These are phyloP conservation scores for Acanthacorydalis orientalis DNA, from an alignment of 2,888 invertebrate species.

Conservation along the genomic window DNA sequence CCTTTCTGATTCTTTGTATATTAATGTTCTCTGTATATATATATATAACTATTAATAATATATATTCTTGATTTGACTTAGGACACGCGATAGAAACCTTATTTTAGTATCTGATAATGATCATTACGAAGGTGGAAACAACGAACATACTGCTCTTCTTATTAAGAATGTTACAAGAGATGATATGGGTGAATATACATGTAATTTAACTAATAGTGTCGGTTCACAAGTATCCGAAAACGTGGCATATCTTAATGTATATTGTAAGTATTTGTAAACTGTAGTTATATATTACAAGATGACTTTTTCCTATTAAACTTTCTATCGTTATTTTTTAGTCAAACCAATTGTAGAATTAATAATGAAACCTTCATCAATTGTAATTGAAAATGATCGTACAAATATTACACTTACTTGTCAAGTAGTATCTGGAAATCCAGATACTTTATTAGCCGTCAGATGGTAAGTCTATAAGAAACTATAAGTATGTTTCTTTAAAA, in stretches of 20 bases:
- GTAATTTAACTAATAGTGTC: slow-evolving; percentile 62
- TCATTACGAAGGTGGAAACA: slow-evolving; percentile 61
- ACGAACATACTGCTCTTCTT: slow-evolving; percentile 56
- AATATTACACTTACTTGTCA: slow-evolving; percentile 74
- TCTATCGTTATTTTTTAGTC: slow-evolving; percentile 31
- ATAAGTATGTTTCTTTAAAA: neutral
- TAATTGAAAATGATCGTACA: slow-evolving; percentile 58
- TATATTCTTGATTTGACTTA: slow-evolving; percentile 17
- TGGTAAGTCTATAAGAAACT: slow-evolving; percentile 1
- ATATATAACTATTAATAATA: neutral
- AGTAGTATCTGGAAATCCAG: slow-evolving; percentile 64
- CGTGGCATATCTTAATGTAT: slow-evolving; percentile 57
- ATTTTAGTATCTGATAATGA: slow-evolving; percentile 35
- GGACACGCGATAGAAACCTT: slow-evolving; percentile 51
- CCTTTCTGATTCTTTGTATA: no score
- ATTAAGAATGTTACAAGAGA: slow-evolving; percentile 57
- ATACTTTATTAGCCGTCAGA: slow-evolving; percentile 46
- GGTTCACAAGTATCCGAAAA: slow-evolving; percentile 60
- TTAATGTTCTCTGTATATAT: neutral
- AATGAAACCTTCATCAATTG: slow-evolving; percentile 60
- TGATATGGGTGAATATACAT: slow-evolving; percentile 76
- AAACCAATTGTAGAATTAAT: slow-evolving; percentile 60
- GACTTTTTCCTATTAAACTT: neutral
- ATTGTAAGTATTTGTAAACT: slow-evolving; percentile 53
- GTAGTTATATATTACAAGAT: neutral